A percentile compares a stretch with the other conserved stretches of the same genome.
phyloP scores from a whole-genome alignment of 2,888 invertebrate species.

The Carcina quercana region DNA sequence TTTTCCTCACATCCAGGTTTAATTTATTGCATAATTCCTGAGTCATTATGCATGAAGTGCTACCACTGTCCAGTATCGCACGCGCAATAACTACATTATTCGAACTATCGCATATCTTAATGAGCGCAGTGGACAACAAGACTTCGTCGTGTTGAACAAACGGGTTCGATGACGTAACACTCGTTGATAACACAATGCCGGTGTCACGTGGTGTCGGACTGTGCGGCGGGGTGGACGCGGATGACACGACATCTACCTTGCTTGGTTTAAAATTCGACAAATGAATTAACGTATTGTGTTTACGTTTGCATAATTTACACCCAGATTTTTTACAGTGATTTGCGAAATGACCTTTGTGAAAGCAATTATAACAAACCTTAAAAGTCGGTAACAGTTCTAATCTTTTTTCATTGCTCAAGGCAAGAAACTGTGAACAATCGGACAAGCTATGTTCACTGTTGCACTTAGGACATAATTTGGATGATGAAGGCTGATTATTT shows the following conservation, averaged over 20 bases:
- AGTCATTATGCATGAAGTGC: conserved; percentile 12
- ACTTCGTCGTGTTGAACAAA: not conserved
- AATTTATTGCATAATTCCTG: conserved; percentile 7
- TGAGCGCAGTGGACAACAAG: conserved; percentile 1
- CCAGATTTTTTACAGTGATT: conserved; percentile 5
- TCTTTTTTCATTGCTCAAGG: not conserved
- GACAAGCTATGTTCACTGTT: not conserved
- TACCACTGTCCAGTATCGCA: conserved; percentile 5
- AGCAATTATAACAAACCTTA: conserved; percentile 8
- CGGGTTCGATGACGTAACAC: not conserved
- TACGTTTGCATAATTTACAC: conserved; percentile 7
- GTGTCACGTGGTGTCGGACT: too few relatives aligned
- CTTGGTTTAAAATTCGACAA: not conserved
- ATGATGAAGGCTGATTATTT: not conserved
- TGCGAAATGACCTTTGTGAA: conserved; percentile 5
- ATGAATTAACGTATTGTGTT: conserved; percentile 2
- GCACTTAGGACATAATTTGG: conserved; percentile 2
- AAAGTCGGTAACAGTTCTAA: conserved; percentile 2
- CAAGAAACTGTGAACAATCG: conserved; percentile 2
- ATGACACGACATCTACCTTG: not conserved
- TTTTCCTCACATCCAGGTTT: conserved; percentile 4
- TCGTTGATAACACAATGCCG: not conserved
- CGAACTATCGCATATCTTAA: not conserved
- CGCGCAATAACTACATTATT: conserved; percentile 4
- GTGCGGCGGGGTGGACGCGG: not conserved